phyloP scores from a whole-genome alignment of 2,797 vertebrate genomes.

The Microcaecilia unicolor region DNA sequence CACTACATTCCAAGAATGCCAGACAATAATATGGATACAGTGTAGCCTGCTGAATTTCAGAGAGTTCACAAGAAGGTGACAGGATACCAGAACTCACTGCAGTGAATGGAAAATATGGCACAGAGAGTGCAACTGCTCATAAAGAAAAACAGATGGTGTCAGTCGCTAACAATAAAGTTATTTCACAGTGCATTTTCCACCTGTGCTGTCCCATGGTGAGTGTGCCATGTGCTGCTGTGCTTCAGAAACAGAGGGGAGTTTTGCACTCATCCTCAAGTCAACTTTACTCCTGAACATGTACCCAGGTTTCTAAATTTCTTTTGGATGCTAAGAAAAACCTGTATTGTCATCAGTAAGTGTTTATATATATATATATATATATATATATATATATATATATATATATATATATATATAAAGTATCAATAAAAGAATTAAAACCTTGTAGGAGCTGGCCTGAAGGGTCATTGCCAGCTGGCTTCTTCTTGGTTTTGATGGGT shows the following conservation, averaged over 20 bases:
- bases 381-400: no score
- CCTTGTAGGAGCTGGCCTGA: no score
- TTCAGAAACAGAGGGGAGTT: neutral
- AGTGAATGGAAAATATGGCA: fast-evolving
- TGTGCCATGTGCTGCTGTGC: slow-evolving; percentile 35
- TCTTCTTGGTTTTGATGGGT: no score
- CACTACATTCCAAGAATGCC: fast-evolving
- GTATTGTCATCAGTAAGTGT: no score
- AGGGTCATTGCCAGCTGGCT: no score
- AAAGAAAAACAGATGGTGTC: slow-evolving; percentile 40
- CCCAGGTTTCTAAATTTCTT: no score
- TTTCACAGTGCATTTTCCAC: slow-evolving; percentile 47
- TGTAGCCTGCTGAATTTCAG: neutral
- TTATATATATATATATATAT: no score
- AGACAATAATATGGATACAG: fast-evolving
- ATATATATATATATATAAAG: no score
- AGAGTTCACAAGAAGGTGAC: neutral
- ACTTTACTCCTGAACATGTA: neutral
- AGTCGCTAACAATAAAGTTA: slow-evolving; percentile 27
- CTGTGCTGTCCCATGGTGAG: slow-evolving; percentile 48
- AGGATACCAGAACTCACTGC: no score
- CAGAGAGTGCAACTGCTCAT: slow-evolving; percentile 12
- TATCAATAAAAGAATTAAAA: no score
- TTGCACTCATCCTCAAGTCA: neutral
- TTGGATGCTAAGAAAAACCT: no score